Base-by-base conservation (phyloP, 2,888 invertebrate genomes). In the Ischnus inquisitorius region DNA sequence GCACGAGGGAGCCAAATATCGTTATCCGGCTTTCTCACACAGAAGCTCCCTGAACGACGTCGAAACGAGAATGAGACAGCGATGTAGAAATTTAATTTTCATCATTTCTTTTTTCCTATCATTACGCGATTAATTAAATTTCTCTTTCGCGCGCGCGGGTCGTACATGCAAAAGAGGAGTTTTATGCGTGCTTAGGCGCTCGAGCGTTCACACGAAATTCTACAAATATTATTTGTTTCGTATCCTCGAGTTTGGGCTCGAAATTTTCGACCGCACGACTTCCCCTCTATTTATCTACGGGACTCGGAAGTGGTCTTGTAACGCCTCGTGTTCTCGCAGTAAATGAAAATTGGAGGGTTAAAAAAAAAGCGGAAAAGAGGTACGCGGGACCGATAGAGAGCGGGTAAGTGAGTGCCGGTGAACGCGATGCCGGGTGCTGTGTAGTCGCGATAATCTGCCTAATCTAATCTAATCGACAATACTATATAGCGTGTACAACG, bases 391-490 rank as follows among this genome's bases (percentile, higher is more conserved):
- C 51, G 68, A 48, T 48, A 78, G 64, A 25, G 14, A n/a, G 14
- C 22, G 8, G 41, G 25, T 22, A 16, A 41, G 28, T 34, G 64
- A 75, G 51, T 46, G 41, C 60, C 25, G 39, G 60, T 25, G 46
- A 72, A 60, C 16, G 60, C 22, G 12, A 54, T 60, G 22, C 46
- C 39, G 69, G 67, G 46, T 57, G 67, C 54, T 67, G 48, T 72
- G 19, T 22, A 54, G 51, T 65, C 22, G 46, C 22, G 46, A 39
- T 79, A 79, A 74, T 79, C 57, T 67, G 67, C 46, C 39, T 74
- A 67, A 79, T 79, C 72, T 79, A 79, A 79, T 79, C 72, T 79
- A 74, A 79, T 79, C 79, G 72, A 79, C 57, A 16, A 74, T 46
- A 74, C 34, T 65, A 46, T 41, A 28, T 60, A 67, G 71, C 39